phyloP scores from a whole-genome alignment of 2,888 invertebrate species.

The Lasiommata megera region DNA sequence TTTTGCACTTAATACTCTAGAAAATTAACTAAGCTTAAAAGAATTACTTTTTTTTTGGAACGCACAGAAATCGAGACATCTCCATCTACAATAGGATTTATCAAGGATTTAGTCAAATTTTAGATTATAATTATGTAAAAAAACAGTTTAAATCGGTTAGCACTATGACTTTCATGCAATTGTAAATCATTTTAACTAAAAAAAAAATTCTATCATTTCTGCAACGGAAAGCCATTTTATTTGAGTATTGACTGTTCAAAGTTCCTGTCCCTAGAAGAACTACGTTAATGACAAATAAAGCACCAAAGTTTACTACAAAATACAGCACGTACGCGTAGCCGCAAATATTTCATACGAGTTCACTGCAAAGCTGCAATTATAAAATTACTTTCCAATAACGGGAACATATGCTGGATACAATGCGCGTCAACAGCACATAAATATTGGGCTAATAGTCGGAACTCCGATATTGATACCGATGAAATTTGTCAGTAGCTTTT shows the following conservation, averaged over 20 bases:
- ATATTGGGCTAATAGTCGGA: slow-evolving; percentile 75
- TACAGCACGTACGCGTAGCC: neutral
- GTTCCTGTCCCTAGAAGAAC: too few relatives aligned
- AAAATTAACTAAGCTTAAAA: too few relatives aligned
- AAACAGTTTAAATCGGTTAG: too few relatives aligned
- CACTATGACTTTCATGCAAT: too few relatives aligned
- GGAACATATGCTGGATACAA: slow-evolving; percentile 43
- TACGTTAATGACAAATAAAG: neutral
- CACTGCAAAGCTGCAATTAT: slow-evolving; percentile 24
- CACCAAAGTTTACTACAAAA: neutral
- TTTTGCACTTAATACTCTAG: too few relatives aligned
- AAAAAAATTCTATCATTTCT: neutral
- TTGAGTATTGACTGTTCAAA: neutral
- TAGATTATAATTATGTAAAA: too few relatives aligned
- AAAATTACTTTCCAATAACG: slow-evolving; percentile 29
- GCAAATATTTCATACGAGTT: slow-evolving; percentile 18
- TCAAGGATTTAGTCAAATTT: too few relatives aligned
- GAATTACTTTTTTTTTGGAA: too few relatives aligned
- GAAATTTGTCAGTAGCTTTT: slow-evolving; percentile 67
- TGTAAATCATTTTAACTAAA: too few relatives aligned
- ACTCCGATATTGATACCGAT: slow-evolving; percentile 72
- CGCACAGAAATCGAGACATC: too few relatives aligned
- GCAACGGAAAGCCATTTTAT: neutral
- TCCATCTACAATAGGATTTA: too few relatives aligned
- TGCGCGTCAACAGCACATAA: slow-evolving; percentile 65